phyloP scores from a whole-genome alignment of 2,888 invertebrate species.

The Cantharis flavilabris region DNA sequence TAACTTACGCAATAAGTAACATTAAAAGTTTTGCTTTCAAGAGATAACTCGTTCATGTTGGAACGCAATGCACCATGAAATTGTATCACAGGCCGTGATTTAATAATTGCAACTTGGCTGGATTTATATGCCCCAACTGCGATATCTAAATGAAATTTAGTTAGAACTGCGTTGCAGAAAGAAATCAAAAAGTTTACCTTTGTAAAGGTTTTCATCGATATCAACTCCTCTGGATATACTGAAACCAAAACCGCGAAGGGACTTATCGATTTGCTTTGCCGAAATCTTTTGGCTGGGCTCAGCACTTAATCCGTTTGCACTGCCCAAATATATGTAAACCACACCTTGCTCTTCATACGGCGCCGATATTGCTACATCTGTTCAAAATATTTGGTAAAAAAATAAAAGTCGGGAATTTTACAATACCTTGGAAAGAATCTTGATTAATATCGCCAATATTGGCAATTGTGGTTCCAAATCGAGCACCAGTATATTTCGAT shows the following conservation, averaged over 20 bases:
- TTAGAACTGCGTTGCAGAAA: neutral
- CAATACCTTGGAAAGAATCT: constrained; percentile 65
- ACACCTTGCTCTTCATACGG: constrained; percentile 68
- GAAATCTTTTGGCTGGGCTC: constrained; percentile 58
- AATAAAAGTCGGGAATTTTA: neutral
- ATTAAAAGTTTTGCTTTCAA: constrained; percentile 7
- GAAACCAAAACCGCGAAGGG: constrained; percentile 61
- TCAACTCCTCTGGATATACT: constrained; percentile 65
- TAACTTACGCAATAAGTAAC: constrained; percentile 20
- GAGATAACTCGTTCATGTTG: constrained; percentile 3
- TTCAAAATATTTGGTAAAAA: neutral
- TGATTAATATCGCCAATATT: constrained; percentile 69
- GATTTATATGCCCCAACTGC: constrained; percentile 65
- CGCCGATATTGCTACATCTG: constrained; percentile 69
- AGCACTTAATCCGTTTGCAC: constrained; percentile 53
- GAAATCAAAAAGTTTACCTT: constrained; percentile 54
- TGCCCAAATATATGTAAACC: constrained; percentile 68
- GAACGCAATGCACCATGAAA: constrained; percentile 4
- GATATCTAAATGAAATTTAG: constrained; percentile 52
- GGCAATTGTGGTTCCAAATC: constrained; percentile 65
- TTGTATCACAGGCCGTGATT: constrained; percentile 48
- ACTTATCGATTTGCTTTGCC: constrained; percentile 50
- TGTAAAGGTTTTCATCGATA: constrained; percentile 64
- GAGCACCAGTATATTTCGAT: constrained; percentile 40
- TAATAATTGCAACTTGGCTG: constrained; percentile 60